Evolutionary conservation across 2,113 vertebrate species (phyloP), one percentile per base, ranked within the genome.

Genomic region (Tragelaphus scriptus): DNA sequence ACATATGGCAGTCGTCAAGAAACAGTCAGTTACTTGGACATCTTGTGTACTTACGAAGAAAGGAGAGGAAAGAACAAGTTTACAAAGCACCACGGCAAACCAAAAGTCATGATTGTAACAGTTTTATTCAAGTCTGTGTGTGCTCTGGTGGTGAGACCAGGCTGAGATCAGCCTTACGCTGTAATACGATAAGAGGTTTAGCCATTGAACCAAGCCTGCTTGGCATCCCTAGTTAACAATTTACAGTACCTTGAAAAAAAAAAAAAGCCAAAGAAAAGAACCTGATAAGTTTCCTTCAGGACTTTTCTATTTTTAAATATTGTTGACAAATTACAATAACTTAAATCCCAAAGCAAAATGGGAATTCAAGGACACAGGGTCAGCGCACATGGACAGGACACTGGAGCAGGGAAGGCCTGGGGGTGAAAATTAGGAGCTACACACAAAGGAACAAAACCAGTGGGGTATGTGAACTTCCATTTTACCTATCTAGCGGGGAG

Each of bases 81-180:
- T 89, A 94, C 53, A 92, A 95, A 97, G 82, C 28, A 98, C 47
- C 81, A 84, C 13, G 0, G n/a, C 21, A 85, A 86, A 65, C 91
- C 85, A 65, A 65, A 97, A 96, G 91, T 90, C 16, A 94, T 96
- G 98, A 98, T 98, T 98, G 2, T 98, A 98, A 98, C 98, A 99
- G 99, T 99, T 99, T 99, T 99, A 99, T 99, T 99, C 99, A 99
- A 99, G 99, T 99, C 98, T 99, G 99, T 99, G 99, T 99, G 99
- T 99, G 99, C 99, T 99, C 99, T 99, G 99, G 99, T 99, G 98
- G 99, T 98, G 99, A 99, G 99, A 99, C 99, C 99, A 99, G 99
- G 98, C 98, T 98, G 98, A 99, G 97, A 99, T 98, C 98, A 98
- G 98, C 98, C 98, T 99, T 98, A 99, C 99, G 99, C 98, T 98